Evolutionary conservation across 2,797 vertebrate genomes (phyloP).

Genomic region (Microctenopoma stevenorrisi): DNA sequence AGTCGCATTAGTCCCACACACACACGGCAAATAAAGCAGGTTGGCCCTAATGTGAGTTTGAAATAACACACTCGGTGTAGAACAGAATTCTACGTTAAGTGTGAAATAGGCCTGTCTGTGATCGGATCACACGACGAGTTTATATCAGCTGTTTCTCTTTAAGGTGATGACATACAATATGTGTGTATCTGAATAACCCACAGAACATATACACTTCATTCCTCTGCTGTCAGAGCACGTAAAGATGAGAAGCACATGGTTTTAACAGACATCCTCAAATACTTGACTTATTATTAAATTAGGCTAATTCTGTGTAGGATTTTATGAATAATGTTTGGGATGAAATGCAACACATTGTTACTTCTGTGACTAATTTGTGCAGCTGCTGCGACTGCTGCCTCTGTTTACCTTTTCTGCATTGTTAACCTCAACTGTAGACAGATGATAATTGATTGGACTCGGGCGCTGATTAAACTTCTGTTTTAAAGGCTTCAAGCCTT

Average conservation of each 20-base stretch:
- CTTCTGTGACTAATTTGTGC: slow-evolving; percentile 49
- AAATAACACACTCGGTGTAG: slow-evolving; percentile 24
- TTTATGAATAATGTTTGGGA: slow-evolving; percentile 17
- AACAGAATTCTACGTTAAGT: slow-evolving; percentile 22
- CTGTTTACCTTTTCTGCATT: neutral
- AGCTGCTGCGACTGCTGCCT: neutral
- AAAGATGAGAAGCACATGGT: slow-evolving; percentile 62
- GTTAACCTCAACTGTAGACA: neutral
- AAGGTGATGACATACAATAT: slow-evolving; percentile 1
- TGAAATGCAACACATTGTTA: slow-evolving; percentile 18
- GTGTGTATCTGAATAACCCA: slow-evolving; percentile 32
- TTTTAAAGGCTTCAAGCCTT: slow-evolving; percentile 9
- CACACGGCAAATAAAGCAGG: neutral
- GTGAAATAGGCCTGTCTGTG: slow-evolving; percentile 42
- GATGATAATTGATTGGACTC: neutral
- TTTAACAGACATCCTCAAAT: slow-evolving; percentile 50
- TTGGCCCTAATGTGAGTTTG: slow-evolving; percentile 46
- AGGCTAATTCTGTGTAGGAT: slow-evolving; percentile 33
- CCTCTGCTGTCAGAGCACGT: slow-evolving; percentile 33
- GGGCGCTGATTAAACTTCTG: neutral
- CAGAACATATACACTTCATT: slow-evolving; percentile 54
- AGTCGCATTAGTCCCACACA: slow-evolving; percentile 40
- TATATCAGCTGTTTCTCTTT: slow-evolving; percentile 14
- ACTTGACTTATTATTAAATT: slow-evolving; percentile 54
- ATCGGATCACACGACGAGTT: slow-evolving; percentile 31